phyloP scores from a whole-genome alignment of 2,113 vertebrate species.

The Mesocricetus auratus region DNA sequence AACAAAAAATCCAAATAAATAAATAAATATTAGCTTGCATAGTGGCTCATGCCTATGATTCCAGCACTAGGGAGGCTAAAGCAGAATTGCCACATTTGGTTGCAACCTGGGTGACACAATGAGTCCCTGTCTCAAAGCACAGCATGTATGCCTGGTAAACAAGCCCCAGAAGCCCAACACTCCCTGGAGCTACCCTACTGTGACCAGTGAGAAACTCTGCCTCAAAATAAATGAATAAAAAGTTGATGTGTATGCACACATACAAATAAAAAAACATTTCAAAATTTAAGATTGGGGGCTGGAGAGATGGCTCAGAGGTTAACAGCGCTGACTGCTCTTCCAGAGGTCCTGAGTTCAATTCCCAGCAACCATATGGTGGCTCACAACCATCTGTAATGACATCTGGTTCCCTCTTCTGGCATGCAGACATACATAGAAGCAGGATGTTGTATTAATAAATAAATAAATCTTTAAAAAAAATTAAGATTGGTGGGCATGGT shows the following conservation, averaged over 20 bases:
- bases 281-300: slow-evolving; percentile 29
- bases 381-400: no score
- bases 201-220: background rate
- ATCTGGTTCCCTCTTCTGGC: no score
- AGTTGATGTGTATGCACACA: background rate
- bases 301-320: no score
- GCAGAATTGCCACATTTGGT: background rate
- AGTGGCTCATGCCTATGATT: background rate
- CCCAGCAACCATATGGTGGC: no score
- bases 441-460: no score
- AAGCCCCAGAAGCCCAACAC: background rate
- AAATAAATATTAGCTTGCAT: background rate
- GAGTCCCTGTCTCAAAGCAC: background rate
- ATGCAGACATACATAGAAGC: no score
- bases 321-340: no score
- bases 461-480: no score
- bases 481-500: background rate
- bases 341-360: no score
- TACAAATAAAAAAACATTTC: background rate
- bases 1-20: no score
- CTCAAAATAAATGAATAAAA: background rate
- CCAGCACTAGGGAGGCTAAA: background rate
- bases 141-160: background rate
- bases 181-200: background rate
- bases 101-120: background rate